Base-by-base conservation (phyloP, 53 echinoderm and acorn worm genomes). In the Paracentrotus lividus region DNA sequence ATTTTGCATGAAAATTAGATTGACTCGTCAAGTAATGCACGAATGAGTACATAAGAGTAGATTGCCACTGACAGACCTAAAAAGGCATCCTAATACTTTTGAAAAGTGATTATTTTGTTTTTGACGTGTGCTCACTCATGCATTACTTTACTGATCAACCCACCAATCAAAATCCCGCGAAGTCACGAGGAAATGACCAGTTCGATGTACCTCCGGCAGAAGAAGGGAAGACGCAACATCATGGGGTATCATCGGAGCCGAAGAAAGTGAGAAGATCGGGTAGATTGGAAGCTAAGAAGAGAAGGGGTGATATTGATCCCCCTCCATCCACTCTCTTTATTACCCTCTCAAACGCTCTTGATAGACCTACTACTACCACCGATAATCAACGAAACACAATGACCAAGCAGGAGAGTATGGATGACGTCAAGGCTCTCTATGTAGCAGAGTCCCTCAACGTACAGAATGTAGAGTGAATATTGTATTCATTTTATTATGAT, bases 281-380 rank as follows among this genome's bases (percentile, higher is more conserved):
- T 5, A 31, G 91, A 27, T 20, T 91, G 20, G 75, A 76, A 27
- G 51, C 47, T 38, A 91, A 91, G 55, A 61, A 45, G 1, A 91
- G 76, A n/a, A 91, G 51, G 12, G 91, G 91, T 36, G 55, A 91
- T 24, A 91, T 91, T 16, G 91, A 69, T 32, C 75, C 76, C 18
- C 91, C 91, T 49, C 91, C 72, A 3, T 91, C 76, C 6, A 52
- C 91, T 31, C 91, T 91, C 18, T 91, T 91, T 38, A 75, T 91
- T 8, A 91, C 91, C 16, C 54, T 91, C 10, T 49, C 91, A 2
- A 91, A 54, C 3, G 91, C 75, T 76, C 51, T 91, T 27, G 91
- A 91, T 75, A 51, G 42, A 3, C 91, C 76, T 5, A 56, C 91
- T 31, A 91, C 45, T 52, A 72, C 72, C n/a, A n/a, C n/a, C 3